These are phyloP conservation scores for Aurelia aurita complex sp. Pacific DNA, from an alignment of 30 jellyfish, hydroid and myxozoan species.

Conservation along the genomic window DNA sequence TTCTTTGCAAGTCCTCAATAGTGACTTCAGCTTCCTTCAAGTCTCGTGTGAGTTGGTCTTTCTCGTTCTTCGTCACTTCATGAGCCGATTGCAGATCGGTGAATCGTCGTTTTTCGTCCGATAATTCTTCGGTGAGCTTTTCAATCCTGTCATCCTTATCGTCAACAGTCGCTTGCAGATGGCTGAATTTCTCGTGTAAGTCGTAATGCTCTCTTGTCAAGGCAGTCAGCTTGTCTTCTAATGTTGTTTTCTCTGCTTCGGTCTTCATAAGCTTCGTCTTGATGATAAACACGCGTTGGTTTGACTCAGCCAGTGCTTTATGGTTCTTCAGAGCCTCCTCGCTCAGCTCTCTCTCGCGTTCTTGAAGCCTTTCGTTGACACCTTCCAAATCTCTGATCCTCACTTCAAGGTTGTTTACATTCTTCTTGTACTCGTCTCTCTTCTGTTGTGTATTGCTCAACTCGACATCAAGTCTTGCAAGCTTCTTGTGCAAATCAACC, in stretches of 20 bases:
- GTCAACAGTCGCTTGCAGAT: conserved; percentile 83
- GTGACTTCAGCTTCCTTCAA: conserved; percentile 51
- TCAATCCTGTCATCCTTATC: conserved; percentile 88
- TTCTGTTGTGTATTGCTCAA: conserved; percentile 79
- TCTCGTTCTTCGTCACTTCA: conserved; percentile 63
- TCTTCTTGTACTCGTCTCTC: conserved; percentile 90
- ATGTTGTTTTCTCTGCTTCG: conserved; percentile 75
- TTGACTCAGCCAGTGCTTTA: conserved; percentile 67
- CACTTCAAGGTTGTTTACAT: conserved; percentile 56
- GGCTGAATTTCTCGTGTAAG: conserved; percentile 79
- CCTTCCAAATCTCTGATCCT: conserved; percentile 87
- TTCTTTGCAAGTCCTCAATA: conserved; percentile 76
- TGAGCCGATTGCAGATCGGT: conserved; percentile 84
- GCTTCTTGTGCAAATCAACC: conserved; percentile 75
- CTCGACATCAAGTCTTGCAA: conserved; percentile 91
- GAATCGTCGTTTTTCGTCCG: conserved; percentile 68
- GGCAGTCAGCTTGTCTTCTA: conserved; percentile 66
- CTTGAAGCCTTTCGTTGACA: conserved; percentile 76
- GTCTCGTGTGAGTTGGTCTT: conserved; percentile 62
- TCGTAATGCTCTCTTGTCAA: conserved; percentile 78
- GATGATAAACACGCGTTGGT: conserved; percentile 70
- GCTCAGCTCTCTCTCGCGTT: conserved; percentile 89
- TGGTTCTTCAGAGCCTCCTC: conserved; percentile 81
- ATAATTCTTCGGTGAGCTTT: conserved; percentile 64
- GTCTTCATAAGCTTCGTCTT: conserved; percentile 81